Evolutionary conservation across 1,140 invertebrate species (phyloP).

Genomic region (Trigoniulus corallinus): DNA sequence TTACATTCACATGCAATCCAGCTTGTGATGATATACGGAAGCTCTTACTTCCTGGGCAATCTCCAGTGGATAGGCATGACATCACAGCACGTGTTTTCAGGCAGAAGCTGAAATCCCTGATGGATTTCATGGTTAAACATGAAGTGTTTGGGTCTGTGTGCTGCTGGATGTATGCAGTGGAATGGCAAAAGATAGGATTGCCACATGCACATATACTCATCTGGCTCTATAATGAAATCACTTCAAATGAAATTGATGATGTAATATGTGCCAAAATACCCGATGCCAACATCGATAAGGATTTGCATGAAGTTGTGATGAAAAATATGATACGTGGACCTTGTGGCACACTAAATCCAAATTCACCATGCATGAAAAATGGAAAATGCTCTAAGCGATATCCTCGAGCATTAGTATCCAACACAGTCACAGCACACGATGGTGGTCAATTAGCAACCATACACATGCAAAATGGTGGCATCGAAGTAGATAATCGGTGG

Average conservation of each 20-base stretch:
- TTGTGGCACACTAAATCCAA: constrained; percentile 28
- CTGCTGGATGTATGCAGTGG: constrained; percentile 18
- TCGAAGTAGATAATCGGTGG: constrained; percentile 30
- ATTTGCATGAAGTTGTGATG: constrained; percentile 12
- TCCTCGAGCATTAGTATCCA: constrained; percentile 19
- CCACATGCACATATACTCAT: constrained; percentile 27
- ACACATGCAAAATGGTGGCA: constrained; percentile 2
- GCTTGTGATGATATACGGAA: constrained; percentile 25
- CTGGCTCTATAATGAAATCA: constrained; percentile 2
- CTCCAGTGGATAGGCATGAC: constrained; percentile 14
- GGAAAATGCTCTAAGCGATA: constrained; percentile 29
- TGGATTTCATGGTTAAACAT: constrained; percentile 6
- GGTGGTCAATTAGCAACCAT: constrained; percentile 11
- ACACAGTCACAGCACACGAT: constrained; percentile 24
- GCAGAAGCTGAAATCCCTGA: constrained; percentile 7
- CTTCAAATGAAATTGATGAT: background rate
- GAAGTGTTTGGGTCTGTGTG: constrained; percentile 12
- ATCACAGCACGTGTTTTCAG: constrained; percentile 5
- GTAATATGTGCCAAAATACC: constrained; percentile 13
- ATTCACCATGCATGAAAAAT: constrained; percentile 31
- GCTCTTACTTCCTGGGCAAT: constrained; percentile 18
- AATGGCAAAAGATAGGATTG: constrained; percentile 30
- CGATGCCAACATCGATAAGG: constrained; percentile 13
- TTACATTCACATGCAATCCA: constrained; percentile 34
- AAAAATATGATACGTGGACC: constrained; percentile 35